Percentiles rank a stretch among this genome's conserved stretches.
Evolutionary conservation across 92 coral and sea anemone genomes (phyloP).

Genomic region (Virgularia gustaviana): DNA sequence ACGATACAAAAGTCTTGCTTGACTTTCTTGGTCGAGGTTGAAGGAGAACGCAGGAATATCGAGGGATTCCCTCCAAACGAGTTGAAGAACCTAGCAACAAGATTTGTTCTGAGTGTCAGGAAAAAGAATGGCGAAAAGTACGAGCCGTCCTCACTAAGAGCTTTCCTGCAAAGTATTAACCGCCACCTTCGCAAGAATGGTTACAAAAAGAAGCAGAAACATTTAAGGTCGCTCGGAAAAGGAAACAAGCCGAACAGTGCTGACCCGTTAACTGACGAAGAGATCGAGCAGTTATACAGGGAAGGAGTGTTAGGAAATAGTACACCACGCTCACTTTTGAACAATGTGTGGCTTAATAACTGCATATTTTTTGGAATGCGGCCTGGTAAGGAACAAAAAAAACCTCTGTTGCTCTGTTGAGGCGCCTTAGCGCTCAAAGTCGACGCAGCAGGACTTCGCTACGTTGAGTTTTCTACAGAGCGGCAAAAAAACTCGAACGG

Average conservation of each 20-base stretch:
- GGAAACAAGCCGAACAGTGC: too few species aligned
- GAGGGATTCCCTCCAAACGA: too few species aligned
- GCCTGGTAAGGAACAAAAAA: conserved; percentile 57
- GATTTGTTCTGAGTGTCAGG: too few species aligned
- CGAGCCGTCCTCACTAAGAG: conserved; percentile 48
- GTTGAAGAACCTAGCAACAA: too few species aligned
- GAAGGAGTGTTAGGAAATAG: conserved; percentile 43
- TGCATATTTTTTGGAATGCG: conserved; percentile 52
- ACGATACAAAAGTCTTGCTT: too few species aligned
- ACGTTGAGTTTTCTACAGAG: conserved; percentile 28
- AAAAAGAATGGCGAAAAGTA: conserved; percentile 43
- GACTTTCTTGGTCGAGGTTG: too few species aligned
- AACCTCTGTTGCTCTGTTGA: conserved; percentile 53
- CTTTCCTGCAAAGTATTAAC: conserved; percentile 41
- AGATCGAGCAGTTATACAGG: conserved; percentile 50
- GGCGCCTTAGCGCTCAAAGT: conserved; percentile 48
- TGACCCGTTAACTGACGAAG: conserved; percentile 61
- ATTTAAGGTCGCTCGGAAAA: too few species aligned
- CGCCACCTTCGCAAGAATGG: too few species aligned
- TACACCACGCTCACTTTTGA: conserved; percentile 49
- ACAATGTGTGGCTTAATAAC: conserved; percentile 50
- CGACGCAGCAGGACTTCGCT: conserved; percentile 43
- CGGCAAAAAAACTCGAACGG: conserved; percentile 56
- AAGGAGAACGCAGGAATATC: too few species aligned
- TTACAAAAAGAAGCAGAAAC: too few species aligned